phyloP scores from a whole-genome alignment of 2,888 invertebrate genomes.

The Trisateles emortualis region DNA sequence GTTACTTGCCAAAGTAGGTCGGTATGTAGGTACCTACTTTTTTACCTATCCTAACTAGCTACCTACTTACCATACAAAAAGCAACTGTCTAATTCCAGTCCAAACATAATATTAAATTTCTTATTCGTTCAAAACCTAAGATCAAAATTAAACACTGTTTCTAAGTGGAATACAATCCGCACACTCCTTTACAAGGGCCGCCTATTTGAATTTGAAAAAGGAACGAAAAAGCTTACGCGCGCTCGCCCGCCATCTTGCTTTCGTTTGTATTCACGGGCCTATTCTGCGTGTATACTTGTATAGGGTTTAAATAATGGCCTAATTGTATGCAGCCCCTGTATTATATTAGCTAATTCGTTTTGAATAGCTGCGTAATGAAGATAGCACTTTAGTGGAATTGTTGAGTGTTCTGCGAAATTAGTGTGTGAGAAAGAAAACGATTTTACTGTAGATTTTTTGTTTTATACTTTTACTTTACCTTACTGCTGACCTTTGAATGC shows the following conservation, averaged over 20 bases:
- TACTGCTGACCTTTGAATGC: too few relatives aligned
- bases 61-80: too few relatives aligned
- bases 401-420: slow-evolving; percentile 38
- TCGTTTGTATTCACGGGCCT: slow-evolving; percentile 51
- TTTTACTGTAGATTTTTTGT: neutral
- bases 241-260: slow-evolving; percentile 70
- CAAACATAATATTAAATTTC: too few relatives aligned
- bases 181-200: slow-evolving; percentile 47
- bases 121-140: slow-evolving; percentile 14
- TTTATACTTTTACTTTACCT: too few relatives aligned
- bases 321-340: slow-evolving; percentile 33
- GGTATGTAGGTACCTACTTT: too few relatives aligned
- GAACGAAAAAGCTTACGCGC: slow-evolving; percentile 69
- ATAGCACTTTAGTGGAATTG: slow-evolving; percentile 30
- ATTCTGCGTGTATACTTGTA: slow-evolving; percentile 24
- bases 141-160: slow-evolving; percentile 39
- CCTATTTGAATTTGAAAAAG: slow-evolving; percentile 75
- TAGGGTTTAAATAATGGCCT: slow-evolving; percentile 36
- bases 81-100: too few relatives aligned
- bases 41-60: too few relatives aligned
- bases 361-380: slow-evolving; percentile 16
- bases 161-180: slow-evolving; percentile 47
- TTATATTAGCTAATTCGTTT: slow-evolving; percentile 43
- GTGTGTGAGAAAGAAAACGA: neutral
- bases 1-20: too few relatives aligned